Evolutionary conservation across 2,797 vertebrate genomes (phyloP).

Genomic region (Clarias pachynema): DNA sequence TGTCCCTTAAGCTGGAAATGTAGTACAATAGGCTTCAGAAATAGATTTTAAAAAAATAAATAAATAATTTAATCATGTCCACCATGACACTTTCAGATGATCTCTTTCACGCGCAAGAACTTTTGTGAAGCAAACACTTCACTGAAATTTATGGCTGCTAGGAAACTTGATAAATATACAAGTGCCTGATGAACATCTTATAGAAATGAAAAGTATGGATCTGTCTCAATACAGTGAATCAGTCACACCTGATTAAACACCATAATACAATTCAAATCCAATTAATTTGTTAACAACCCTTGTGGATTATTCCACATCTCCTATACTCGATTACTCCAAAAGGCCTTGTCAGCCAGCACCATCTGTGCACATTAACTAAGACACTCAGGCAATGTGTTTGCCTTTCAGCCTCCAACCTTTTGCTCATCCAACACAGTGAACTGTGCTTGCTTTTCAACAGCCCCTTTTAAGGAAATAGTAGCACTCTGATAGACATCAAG

Average conservation of each 20-base stretch:
- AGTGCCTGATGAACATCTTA: constrained; percentile 6
- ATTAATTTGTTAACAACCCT: constrained; percentile 33
- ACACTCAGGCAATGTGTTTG: constrained; percentile 38
- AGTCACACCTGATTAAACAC: constrained; percentile 24
- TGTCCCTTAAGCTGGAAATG: too few relatives aligned
- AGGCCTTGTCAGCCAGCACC: not conserved
- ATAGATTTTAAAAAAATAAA: too few relatives aligned
- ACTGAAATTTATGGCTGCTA: constrained; percentile 50
- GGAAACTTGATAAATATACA: constrained; percentile 38
- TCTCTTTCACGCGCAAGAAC: constrained; percentile 43
- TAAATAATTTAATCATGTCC: not conserved
- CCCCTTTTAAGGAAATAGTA: constrained; percentile 50
- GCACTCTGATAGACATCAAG: constrained; percentile 9
- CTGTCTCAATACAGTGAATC: constrained; percentile 31
- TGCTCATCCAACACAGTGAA: constrained; percentile 32
- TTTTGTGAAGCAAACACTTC: constrained; percentile 12
- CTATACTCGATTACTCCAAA: constrained; percentile 27
- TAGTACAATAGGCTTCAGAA: too few relatives aligned
- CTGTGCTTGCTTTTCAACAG: constrained; percentile 41
- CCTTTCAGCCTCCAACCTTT: constrained; percentile 38
- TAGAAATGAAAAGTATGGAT: constrained; percentile 31
- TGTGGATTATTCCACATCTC: constrained; percentile 4
- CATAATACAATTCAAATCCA: constrained; percentile 25
- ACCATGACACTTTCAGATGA: not conserved
- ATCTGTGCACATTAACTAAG: constrained; percentile 28